These are phyloP conservation scores for Leptinotarsa defecta DNA, from an alignment of 1,140 invertebrate species.

Conservation along the genomic window DNA sequence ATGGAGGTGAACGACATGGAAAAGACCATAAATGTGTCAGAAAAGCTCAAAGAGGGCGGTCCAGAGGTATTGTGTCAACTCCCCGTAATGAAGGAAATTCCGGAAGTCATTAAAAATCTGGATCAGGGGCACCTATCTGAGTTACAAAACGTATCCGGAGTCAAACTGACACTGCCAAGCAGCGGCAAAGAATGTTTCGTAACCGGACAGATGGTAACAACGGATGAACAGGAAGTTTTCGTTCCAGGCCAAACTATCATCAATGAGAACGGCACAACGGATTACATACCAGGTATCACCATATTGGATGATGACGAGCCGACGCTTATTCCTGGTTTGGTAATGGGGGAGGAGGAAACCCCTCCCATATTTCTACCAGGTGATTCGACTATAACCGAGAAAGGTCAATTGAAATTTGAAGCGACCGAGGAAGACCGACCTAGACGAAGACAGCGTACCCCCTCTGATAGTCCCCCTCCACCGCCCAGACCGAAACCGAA, in stretches of 20 bases:
- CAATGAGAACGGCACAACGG: constrained; percentile 63
- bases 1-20: constrained; percentile 61
- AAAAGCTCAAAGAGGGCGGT: constrained; percentile 59
- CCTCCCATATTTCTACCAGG: constrained; percentile 63
- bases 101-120: constrained; percentile 67
- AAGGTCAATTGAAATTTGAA: constrained; percentile 58
- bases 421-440: constrained; percentile 48
- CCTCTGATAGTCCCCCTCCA: constrained; percentile 38
- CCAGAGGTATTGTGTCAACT: constrained; percentile 61
- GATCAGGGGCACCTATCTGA: constrained; percentile 64
- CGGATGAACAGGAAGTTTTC: constrained; percentile 68
- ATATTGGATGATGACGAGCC: constrained; percentile 69
- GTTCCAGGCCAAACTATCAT: constrained; percentile 74
- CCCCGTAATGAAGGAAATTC: constrained; percentile 66
- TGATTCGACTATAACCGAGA: constrained; percentile 61
- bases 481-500: constrained; percentile 39
- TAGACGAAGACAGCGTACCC: constrained; percentile 34
- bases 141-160: constrained; percentile 66
- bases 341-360: constrained; percentile 51
- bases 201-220: constrained; percentile 69
- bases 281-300: constrained; percentile 75
- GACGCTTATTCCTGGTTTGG: constrained; percentile 64
- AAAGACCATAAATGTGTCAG: constrained; percentile 63
- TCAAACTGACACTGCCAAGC: constrained; percentile 67
- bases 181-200: constrained; percentile 56